Evolutionary conservation across 1,140 invertebrate genomes (phyloP).

Genomic region (Drosophila ercepeae): DNA sequence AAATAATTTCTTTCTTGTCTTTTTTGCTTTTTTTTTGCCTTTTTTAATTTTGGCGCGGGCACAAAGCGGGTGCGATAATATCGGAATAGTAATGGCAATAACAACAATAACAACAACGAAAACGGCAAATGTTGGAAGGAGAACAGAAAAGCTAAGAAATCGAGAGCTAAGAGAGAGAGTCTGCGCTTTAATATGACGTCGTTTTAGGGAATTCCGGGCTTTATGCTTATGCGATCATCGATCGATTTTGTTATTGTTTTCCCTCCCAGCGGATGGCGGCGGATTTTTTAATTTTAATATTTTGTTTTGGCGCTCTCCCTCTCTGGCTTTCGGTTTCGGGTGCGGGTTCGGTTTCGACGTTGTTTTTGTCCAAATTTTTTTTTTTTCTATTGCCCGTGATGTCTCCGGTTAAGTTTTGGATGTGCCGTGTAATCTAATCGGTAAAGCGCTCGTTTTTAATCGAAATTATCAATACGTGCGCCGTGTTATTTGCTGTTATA

Average conservation of each 20-base stretch:
- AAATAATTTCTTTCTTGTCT: constrained; percentile 34
- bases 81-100: constrained; percentile 4
- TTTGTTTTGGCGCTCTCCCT: constrained; percentile 27
- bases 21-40: constrained; percentile 23
- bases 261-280: constrained; percentile 51
- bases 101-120: constrained; percentile 30
- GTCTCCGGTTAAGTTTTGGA: constrained; percentile 39
- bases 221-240: constrained; percentile 80
- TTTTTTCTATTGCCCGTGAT: constrained; percentile 34
- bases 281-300: constrained; percentile 60
- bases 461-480: constrained; percentile 70
- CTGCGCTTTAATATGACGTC: constrained; percentile 67
- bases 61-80: constrained; percentile 59
- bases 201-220: constrained; percentile 74
- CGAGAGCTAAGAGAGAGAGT: constrained; percentile 72
- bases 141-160: constrained; percentile 50
- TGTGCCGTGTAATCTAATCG: constrained; percentile 71
- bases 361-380: constrained; percentile 14
- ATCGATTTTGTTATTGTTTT: constrained; percentile 54
- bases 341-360: background rate
- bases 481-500: constrained; percentile 22
- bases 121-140: constrained; percentile 9
- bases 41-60: constrained; percentile 53
- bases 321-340: background rate
- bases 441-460: constrained; percentile 52